Evolutionary conservation across 2,113 vertebrate genomes (phyloP).

Genomic region (Argyrosomus japonicus): DNA sequence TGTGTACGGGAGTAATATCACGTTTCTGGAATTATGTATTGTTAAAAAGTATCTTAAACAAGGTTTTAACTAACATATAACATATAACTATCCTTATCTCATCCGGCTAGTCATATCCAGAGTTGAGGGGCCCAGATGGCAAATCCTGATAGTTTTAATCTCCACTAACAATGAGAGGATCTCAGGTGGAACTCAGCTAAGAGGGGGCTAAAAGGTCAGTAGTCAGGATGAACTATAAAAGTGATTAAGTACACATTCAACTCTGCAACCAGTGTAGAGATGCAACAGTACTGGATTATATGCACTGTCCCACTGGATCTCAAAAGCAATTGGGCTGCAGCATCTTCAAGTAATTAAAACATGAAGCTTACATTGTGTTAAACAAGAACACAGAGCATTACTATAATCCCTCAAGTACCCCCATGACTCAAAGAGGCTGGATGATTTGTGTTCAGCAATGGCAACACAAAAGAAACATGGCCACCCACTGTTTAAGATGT

Average conservation of each 20-base stretch:
- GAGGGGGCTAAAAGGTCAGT: no score
- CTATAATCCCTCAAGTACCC: background rate
- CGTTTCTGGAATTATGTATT: background rate
- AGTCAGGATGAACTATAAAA: background rate
- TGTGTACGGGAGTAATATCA: background rate
- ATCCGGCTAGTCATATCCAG: background rate
- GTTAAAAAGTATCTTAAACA: background rate
- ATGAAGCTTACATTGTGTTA: no score
- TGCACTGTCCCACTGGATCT: background rate
- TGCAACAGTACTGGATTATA: background rate
- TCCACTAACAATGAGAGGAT: no score
- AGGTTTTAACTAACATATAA: no score
- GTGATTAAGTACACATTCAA: conserved; percentile 12
- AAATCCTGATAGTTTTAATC: no score
- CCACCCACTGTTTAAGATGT: no score
- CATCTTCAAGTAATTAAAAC: background rate
- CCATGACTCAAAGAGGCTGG: background rate
- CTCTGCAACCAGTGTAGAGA: no score
- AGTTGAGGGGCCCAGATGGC: background rate
- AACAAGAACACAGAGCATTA: background rate
- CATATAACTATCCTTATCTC: no score
- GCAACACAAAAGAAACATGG: background rate
- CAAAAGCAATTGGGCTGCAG: background rate
- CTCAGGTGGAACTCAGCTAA: no score
- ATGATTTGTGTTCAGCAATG: background rate